Percentiles rank a stretch among this genome's conserved stretches.
Conservation (phyloP, 2,888 invertebrate species). For the Cryptophagus acutangulus region DNA sequence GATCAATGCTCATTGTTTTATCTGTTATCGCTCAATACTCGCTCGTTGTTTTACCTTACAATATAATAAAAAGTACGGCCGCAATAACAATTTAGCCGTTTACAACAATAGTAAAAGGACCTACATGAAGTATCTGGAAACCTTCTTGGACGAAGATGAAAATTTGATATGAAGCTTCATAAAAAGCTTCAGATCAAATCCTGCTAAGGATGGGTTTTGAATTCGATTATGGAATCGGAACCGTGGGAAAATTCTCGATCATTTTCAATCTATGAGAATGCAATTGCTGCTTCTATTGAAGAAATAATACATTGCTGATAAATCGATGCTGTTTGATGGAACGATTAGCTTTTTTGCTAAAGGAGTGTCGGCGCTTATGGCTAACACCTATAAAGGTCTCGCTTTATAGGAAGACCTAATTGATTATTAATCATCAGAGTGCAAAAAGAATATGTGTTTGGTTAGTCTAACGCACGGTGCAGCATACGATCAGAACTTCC, state of each 20-base stretch:
- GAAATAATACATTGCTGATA: conserved; percentile 13
- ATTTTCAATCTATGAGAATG: conserved; percentile 32
- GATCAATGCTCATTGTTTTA: too few relatives aligned
- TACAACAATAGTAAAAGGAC: too few relatives aligned
- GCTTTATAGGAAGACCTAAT: too few relatives aligned
- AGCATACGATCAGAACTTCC: conserved; percentile 20
- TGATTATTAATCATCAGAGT: too few relatives aligned
- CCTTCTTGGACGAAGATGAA: conserved; percentile 32
- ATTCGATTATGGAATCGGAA: conserved; percentile 60
- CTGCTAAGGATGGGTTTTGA: conserved; percentile 57
- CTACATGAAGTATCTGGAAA: conserved; percentile 4
- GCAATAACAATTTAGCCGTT: too few relatives aligned
- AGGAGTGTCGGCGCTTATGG: conserved; percentile 66
- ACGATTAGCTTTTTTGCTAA: conserved; percentile 56
- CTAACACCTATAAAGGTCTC: conserved; percentile 74
- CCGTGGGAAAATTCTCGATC: conserved; percentile 48
- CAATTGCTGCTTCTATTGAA: conserved; percentile 33
- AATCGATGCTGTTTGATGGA: conserved; percentile 56
- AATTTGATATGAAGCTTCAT: too few relatives aligned
- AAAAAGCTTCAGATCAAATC: conserved; percentile 38
- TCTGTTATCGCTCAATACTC: too few relatives aligned
- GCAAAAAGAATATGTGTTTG: too few relatives aligned
- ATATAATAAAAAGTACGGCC: too few relatives aligned
- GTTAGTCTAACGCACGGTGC: too few relatives aligned
- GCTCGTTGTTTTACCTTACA: too few relatives aligned